phyloP scores from a whole-genome alignment of 2,797 vertebrate species.

The Champsocephalus esox region DNA sequence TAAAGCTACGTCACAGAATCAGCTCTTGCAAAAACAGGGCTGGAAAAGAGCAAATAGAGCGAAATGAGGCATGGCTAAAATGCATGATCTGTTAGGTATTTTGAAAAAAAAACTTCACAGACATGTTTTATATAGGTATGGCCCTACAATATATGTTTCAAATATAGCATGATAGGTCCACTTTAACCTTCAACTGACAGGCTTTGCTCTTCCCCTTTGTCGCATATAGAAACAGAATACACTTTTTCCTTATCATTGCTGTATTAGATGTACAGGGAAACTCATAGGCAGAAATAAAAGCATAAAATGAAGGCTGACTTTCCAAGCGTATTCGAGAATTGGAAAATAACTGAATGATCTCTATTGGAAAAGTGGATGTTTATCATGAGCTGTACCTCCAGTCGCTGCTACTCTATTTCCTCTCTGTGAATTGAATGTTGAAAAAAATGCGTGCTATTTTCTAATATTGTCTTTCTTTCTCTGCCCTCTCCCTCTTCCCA shows the following conservation, averaged over 20 bases:
- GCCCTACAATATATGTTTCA: too few species aligned
- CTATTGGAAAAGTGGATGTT: slow-evolving; percentile 66
- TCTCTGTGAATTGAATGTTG: slow-evolving; percentile 37
- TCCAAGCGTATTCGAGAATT: slow-evolving; percentile 36
- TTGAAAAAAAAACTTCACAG: too few species aligned
- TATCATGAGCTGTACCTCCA: slow-evolving; percentile 48
- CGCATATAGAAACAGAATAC: slow-evolving; percentile 21
- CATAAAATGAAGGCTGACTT: slow-evolving; percentile 36
- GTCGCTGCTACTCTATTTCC: slow-evolving; percentile 50
- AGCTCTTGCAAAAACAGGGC: too few species aligned
- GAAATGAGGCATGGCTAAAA: too few species aligned
- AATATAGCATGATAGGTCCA: too few species aligned
- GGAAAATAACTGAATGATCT: slow-evolving; percentile 58
- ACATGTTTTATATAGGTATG: too few species aligned
- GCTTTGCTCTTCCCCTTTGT: slow-evolving; percentile 30
- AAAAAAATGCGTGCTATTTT: slow-evolving; percentile 42
- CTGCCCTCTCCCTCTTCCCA: neutral
- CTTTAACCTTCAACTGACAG: slow-evolving; percentile 34
- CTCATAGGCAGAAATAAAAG: slow-evolving; percentile 22
- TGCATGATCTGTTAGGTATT: too few species aligned
- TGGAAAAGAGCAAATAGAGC: too few species aligned
- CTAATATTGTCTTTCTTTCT: slow-evolving; percentile 50
- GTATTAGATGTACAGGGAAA: slow-evolving; percentile 16
- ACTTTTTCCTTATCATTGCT: slow-evolving; percentile 19
- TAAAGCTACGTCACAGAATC: too few species aligned